A percentile compares a stretch with the other conserved stretches of the same genome.
These are phyloP conservation scores for Echeneis naucrates DNA, from an alignment of 2,797 vertebrate genomes.

Conservation along the genomic window DNA sequence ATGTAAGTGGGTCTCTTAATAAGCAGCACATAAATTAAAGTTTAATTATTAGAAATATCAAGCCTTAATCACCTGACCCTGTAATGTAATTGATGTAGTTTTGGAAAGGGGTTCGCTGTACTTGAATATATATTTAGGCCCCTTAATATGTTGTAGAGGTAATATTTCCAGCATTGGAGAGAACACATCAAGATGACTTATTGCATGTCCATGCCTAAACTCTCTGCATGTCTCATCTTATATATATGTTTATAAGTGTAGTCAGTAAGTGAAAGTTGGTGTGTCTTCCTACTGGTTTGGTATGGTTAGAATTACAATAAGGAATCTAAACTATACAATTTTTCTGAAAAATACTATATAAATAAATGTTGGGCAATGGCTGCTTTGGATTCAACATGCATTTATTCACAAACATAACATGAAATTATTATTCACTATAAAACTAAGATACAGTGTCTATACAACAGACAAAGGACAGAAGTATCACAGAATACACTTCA, in stretches of 20 bases:
- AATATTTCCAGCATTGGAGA: not conserved
- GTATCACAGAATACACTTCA: not conserved
- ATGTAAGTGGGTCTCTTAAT: too few relatives aligned
- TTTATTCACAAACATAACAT: not conserved
- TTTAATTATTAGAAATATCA: not conserved
- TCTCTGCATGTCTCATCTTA: not conserved
- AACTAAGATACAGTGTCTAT: not conserved
- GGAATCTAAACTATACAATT: not conserved
- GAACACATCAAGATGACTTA: not conserved
- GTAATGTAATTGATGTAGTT: not conserved
- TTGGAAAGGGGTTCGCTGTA: not conserved
- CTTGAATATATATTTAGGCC: not conserved
- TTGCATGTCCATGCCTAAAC: not conserved
- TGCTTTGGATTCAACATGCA: too few relatives aligned
- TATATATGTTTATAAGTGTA: not conserved
- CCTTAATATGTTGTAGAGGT: not conserved
- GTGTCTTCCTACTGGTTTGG: not conserved
- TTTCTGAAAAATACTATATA: conserved; percentile 6
- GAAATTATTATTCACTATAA: not conserved
- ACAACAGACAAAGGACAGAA: not conserved
- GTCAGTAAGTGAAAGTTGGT: not conserved
- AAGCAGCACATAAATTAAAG: too few relatives aligned
- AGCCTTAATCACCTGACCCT: not conserved
- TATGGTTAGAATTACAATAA: not conserved
- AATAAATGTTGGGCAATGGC: not conserved